A percentile compares a stretch with the other conserved stretches of the same genome.
phyloP scores from a whole-genome alignment of 2,888 invertebrate species.

The Eledone cirrhosa region DNA sequence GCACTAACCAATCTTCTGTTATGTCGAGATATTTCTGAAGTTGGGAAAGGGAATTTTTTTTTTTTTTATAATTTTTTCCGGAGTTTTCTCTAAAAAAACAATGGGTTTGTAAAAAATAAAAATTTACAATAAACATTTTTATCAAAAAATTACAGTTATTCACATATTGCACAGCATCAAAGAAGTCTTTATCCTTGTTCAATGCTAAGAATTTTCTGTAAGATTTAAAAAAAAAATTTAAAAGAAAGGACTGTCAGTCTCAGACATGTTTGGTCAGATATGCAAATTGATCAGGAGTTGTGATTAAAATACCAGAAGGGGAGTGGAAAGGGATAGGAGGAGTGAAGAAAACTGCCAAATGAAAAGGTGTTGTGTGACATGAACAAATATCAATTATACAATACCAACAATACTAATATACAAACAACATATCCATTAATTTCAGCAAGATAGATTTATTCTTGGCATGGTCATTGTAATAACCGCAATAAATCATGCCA shows the following conservation, averaged over 20 bases:
- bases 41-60: background rate
- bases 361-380: constrained; percentile 1
- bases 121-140: constrained; percentile 30
- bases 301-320: background rate
- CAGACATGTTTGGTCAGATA: constrained; percentile 21
- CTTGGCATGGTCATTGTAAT: too few relatives aligned
- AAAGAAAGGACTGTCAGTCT: background rate
- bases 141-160: constrained; percentile 29
- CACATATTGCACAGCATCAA: constrained; percentile 30
- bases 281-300: background rate
- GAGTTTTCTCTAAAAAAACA: constrained; percentile 21
- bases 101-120: constrained; percentile 29
- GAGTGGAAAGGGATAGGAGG: background rate
- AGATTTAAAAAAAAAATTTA: background rate
- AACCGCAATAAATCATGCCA: too few relatives aligned
- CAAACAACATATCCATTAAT: background rate
- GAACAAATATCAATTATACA: constrained; percentile 12
- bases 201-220: background rate
- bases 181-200: background rate
- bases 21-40: background rate
- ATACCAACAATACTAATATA: constrained; percentile 15
- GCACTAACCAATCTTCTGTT: background rate
- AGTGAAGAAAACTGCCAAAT: background rate
- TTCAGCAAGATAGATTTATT: too few relatives aligned
- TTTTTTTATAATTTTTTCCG: constrained; percentile 16